phyloP scores from a whole-genome alignment of 2,888 invertebrate species.

The Drosophila maculinotata region DNA sequence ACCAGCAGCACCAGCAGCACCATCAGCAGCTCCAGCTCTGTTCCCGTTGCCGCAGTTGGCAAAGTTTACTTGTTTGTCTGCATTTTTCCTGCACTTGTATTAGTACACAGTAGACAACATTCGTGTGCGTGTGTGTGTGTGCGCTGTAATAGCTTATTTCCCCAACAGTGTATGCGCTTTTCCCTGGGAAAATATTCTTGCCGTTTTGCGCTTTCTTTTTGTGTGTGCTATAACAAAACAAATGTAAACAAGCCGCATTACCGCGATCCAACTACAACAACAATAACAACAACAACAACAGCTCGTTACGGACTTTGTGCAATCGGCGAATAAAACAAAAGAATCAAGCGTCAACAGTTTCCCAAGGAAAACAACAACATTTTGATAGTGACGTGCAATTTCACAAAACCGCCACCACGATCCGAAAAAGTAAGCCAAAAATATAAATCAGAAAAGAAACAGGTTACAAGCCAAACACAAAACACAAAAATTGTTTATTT shows the following conservation, averaged over 20 bases:
- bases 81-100: conserved; percentile 67
- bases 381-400: conserved; percentile 46
- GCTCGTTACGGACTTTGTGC: conserved; percentile 38
- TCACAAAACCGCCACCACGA: conserved; percentile 36
- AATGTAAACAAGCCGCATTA: conserved; percentile 51
- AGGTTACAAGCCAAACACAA: conserved; percentile 63
- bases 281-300: conserved; percentile 15
- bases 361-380: conserved; percentile 45
- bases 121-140: conserved; percentile 27
- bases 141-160: conserved; percentile 43
- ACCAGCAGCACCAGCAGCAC: conserved; percentile 6
- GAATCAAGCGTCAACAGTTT: conserved; percentile 39
- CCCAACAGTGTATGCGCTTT: conserved; percentile 43
- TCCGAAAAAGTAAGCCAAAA: conserved; percentile 72
- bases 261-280: conserved; percentile 19
- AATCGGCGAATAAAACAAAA: conserved; percentile 45
- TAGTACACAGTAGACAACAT: conserved; percentile 12
- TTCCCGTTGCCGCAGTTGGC: conserved; percentile 47
- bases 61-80: conserved; percentile 82
- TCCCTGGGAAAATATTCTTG: conserved; percentile 77
- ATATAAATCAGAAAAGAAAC: conserved; percentile 75
- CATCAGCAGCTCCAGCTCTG: conserved; percentile 11
- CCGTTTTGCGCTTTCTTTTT: conserved; percentile 74
- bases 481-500: conserved; percentile 31
- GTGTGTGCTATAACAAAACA: conserved; percentile 53